phyloP scores from a whole-genome alignment of 2,797 vertebrate genomes.

The Platyrinchus mystaceus region DNA sequence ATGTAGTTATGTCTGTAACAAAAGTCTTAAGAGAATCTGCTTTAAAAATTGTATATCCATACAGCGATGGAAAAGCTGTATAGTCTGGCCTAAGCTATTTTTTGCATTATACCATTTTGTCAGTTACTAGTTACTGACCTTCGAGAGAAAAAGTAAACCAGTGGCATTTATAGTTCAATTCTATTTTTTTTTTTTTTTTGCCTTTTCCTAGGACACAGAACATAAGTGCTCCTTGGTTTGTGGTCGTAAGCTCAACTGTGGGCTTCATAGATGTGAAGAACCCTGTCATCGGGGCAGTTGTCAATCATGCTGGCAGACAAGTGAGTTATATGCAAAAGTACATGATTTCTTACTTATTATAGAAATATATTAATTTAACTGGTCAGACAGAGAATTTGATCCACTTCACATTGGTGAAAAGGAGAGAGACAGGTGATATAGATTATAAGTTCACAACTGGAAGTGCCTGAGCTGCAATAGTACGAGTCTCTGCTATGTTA shows the following conservation, averaged over 20 bases:
- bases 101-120: not conserved
- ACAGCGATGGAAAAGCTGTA: not conserved
- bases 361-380: not conserved
- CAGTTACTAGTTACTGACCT: not conserved
- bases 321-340: conserved; percentile 75
- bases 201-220: conserved; percentile 79
- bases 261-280: conserved; percentile 95
- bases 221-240: conserved; percentile 94
- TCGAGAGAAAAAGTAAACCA: not conserved
- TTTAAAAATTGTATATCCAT: not conserved
- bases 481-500: not conserved
- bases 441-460: not conserved
- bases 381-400: not conserved
- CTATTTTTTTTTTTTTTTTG: not conserved
- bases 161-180: not conserved
- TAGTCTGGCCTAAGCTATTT: not conserved
- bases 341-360: not conserved
- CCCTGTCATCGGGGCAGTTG: conserved; percentile 96
- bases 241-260: conserved; percentile 94
- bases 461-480: not conserved
- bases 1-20: not conserved
- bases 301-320: conserved; percentile 96
- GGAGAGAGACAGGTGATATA: not conserved
- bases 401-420: not conserved
- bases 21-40: not conserved